phyloP scores from a whole-genome alignment of 2,797 vertebrate genomes.

The Australoheros facetus region DNA sequence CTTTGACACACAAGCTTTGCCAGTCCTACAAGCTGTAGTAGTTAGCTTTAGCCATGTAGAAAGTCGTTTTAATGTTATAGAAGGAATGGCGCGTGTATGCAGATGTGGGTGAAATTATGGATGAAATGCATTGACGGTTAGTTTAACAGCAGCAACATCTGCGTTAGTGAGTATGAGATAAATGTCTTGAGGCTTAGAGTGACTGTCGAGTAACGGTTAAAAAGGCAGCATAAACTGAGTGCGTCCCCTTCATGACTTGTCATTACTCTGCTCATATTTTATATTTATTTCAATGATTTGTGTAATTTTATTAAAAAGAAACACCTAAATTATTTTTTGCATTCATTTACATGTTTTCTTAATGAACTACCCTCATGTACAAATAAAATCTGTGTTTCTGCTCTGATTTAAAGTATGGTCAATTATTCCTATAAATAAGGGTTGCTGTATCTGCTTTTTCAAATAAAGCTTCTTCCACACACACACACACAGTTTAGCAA shows the following conservation, averaged over 20 bases:
- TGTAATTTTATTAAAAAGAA: conserved; percentile 79
- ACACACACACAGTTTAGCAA: not conserved
- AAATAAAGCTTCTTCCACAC: conserved; percentile 85
- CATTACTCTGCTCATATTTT: conserved; percentile 79
- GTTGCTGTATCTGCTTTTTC: conserved; percentile 89
- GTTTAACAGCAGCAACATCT: conserved; percentile 55
- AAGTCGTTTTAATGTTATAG: conserved; percentile 47
- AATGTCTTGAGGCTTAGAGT: conserved; percentile 36
- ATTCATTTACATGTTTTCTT: conserved; percentile 82
- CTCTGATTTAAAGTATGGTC: conserved; percentile 86
- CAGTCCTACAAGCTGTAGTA: conserved; percentile 76
- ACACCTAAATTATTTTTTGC: conserved; percentile 92
- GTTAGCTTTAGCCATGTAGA: conserved; percentile 66
- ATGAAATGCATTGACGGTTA: conserved; percentile 43
- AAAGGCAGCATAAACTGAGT: conserved; percentile 67
- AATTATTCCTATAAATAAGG: conserved; percentile 91
- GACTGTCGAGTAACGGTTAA: conserved; percentile 49
- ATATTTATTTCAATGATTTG: conserved; percentile 96
- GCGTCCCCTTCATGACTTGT: conserved; percentile 66
- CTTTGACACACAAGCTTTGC: conserved; percentile 48
- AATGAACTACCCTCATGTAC: conserved; percentile 83
- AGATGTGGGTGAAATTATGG: conserved; percentile 37
- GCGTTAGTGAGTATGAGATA: conserved; percentile 50
- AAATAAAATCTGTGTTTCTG: conserved; percentile 81
- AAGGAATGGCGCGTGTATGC: conserved; percentile 22